A percentile compares a stretch with the other conserved stretches of the same genome.
phyloP scores from a whole-genome alignment of 2,797 vertebrate genomes.

The Oryzias sinensis region DNA sequence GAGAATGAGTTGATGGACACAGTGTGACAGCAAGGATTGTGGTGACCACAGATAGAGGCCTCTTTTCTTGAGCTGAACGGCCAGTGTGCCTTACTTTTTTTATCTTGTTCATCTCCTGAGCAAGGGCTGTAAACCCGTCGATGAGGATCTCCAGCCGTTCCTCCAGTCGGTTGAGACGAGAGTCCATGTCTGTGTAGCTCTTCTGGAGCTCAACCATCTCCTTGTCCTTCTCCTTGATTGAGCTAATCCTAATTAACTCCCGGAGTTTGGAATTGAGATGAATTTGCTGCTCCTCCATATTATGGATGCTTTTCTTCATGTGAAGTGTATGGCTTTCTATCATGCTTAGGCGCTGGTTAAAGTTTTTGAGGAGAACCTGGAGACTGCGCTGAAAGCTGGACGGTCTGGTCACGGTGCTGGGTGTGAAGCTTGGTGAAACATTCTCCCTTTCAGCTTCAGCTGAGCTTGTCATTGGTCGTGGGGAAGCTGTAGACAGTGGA shows the following conservation, averaged over 20 bases:
- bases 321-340: slow-evolving; percentile 75
- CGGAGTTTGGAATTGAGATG: slow-evolving; percentile 61
- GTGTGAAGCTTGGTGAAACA: slow-evolving; percentile 44
- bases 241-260: slow-evolving; percentile 42
- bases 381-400: slow-evolving; percentile 70
- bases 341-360: slow-evolving; percentile 75
- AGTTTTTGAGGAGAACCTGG: slow-evolving; percentile 68
- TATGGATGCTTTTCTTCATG: slow-evolving; percentile 67
- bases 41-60: slow-evolving; percentile 21
- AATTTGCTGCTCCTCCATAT: slow-evolving; percentile 61
- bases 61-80: slow-evolving; percentile 43
- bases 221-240: slow-evolving; percentile 47
- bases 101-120: slow-evolving; percentile 77
- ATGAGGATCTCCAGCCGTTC: slow-evolving; percentile 77
- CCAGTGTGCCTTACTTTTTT: slow-evolving; percentile 60
- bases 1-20: slow-evolving; percentile 30
- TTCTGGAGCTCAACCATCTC: slow-evolving; percentile 56
- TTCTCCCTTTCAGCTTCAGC: not conserved
- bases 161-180: slow-evolving; percentile 66
- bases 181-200: slow-evolving; percentile 66
- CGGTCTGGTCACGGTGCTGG: slow-evolving; percentile 50
- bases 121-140: slow-evolving; percentile 75
- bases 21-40: slow-evolving; percentile 18
- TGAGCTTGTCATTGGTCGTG: slow-evolving; percentile 15
- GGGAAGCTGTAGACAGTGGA: slow-evolving; percentile 28